A percentile compares a stretch with the other conserved stretches of the same genome.
These are phyloP conservation scores for Pteria penguin DNA, from an alignment of 2,888 invertebrate species.

Conservation along the genomic window DNA sequence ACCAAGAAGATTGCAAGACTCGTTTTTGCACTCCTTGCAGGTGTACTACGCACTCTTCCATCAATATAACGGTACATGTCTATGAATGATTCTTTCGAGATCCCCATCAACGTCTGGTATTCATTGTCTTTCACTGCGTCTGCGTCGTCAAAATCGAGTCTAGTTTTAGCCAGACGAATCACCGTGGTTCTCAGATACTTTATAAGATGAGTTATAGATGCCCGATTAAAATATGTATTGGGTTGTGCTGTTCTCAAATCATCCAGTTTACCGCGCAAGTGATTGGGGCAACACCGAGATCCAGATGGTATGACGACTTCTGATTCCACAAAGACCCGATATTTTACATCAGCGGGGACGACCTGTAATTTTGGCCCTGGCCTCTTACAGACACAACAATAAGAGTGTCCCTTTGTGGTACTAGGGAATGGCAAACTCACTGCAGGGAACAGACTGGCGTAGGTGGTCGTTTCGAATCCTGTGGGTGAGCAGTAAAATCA, in stretches of 20 bases:
- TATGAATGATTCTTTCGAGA: neutral
- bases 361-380: conserved; percentile 9
- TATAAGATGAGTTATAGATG: neutral
- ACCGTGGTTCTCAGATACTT: neutral
- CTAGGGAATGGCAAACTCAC: conserved; percentile 2
- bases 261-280: conserved; percentile 2
- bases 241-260: neutral
- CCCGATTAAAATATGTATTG: neutral
- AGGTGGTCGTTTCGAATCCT: neutral
- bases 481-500: neutral
- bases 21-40: too few species aligned
- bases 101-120: neutral
- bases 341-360: neutral
- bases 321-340: neutral
- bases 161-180: neutral
- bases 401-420: conserved; percentile 5
- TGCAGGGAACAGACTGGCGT: neutral
- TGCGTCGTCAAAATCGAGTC: neutral
- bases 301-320: conserved; percentile 8
- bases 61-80: neutral
- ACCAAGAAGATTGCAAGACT: neutral
- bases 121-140: neutral
- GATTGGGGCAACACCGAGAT: conserved; percentile 22
- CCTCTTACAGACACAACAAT: conserved; percentile 15
- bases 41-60: neutral